These are phyloP conservation scores for Eupithecia inturbata DNA, from an alignment of 2,888 invertebrate species.

Conservation along the genomic window DNA sequence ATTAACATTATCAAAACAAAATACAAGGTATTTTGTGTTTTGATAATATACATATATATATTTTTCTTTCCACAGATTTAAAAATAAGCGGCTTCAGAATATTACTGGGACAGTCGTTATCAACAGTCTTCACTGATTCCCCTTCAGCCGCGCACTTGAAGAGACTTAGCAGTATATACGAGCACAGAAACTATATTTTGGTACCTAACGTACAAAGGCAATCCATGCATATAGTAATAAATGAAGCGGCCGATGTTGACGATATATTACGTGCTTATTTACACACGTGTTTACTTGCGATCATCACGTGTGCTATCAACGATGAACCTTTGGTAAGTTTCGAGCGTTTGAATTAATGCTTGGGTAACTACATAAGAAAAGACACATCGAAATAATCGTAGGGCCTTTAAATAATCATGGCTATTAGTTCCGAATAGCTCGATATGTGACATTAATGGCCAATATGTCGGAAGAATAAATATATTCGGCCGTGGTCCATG, in stretches of 20 bases:
- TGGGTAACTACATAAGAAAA: background rate
- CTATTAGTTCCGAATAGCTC: background rate
- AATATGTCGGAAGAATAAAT: background rate
- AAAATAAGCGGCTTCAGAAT: constrained; percentile 86
- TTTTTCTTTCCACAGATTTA: constrained; percentile 74
- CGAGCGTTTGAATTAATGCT: constrained; percentile 10
- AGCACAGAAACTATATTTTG: constrained; percentile 81
- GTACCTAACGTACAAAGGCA: constrained; percentile 73
- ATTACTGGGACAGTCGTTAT: constrained; percentile 83
- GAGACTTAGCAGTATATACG: constrained; percentile 72
- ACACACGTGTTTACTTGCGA: constrained; percentile 85
- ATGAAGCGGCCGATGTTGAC: constrained; percentile 73
- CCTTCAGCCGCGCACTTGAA: constrained; percentile 60
- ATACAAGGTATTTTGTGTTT: background rate
- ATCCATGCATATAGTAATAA: constrained; percentile 83
- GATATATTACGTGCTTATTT: constrained; percentile 88
- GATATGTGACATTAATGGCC: background rate
- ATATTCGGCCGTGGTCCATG: background rate
- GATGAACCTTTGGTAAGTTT: constrained; percentile 59
- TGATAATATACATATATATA: background rate
- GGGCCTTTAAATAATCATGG: background rate
- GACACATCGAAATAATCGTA: too few species aligned
- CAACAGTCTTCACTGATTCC: constrained; percentile 54
- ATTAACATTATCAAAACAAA: too few species aligned
- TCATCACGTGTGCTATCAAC: constrained; percentile 64